A percentile compares a stretch with the other conserved stretches of the same genome.
These are phyloP conservation scores for Argyrosomus japonicus DNA, from an alignment of 2,113 vertebrate species.

Conservation along the genomic window DNA sequence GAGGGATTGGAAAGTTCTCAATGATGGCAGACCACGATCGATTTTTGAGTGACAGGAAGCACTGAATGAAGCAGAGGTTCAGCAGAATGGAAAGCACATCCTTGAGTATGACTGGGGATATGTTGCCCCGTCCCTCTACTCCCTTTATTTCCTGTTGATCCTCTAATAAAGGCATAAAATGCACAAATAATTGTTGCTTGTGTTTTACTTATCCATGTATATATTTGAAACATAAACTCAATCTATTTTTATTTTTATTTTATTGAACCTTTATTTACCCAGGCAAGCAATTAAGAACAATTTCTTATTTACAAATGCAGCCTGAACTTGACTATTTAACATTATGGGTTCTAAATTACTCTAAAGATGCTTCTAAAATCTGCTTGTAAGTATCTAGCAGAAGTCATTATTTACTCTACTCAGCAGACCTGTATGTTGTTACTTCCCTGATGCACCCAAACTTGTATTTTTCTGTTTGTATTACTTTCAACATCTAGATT, in stretches of 20 bases:
- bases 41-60: not conserved
- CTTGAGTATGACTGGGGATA: not conserved
- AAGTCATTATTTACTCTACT: not conserved
- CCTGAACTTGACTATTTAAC: no score
- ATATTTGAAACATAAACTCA: not conserved
- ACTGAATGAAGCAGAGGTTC: not conserved
- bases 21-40: not conserved
- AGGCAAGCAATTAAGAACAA: no score
- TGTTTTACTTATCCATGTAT: not conserved
- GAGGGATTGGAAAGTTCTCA: not conserved
- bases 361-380: not conserved
- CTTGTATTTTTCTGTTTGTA: not conserved
- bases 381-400: not conserved
- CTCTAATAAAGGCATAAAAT: not conserved
- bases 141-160: not conserved
- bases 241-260: no score
- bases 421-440: not conserved
- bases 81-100: not conserved
- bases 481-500: not conserved
- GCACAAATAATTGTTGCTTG: not conserved
- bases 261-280: no score
- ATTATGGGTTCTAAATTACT: no score
- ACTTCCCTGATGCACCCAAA: not conserved
- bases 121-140: not conserved
- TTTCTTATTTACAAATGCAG: no score